These are phyloP conservation scores for Champsocephalus gunnari DNA, from an alignment of 2,797 vertebrate genomes.

Conservation along the genomic window DNA sequence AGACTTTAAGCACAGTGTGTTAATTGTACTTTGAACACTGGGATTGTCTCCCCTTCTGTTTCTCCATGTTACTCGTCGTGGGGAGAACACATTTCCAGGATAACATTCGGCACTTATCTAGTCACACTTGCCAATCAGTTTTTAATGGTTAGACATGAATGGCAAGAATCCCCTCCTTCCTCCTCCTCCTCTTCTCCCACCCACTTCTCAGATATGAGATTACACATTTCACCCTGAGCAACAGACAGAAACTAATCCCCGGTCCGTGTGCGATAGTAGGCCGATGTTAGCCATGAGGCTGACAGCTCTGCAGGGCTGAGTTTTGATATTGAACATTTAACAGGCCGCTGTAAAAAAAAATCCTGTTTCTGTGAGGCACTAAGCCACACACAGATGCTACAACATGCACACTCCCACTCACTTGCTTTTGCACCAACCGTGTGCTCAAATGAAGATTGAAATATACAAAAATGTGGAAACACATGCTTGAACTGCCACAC, in stretches of 20 bases:
- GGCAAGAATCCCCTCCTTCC: conserved; percentile 66
- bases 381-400: conserved; percentile 29
- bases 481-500: conserved; percentile 20
- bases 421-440: conserved; percentile 16
- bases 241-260: conserved; percentile 81
- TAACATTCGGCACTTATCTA: conserved; percentile 74
- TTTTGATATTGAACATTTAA: conserved; percentile 75
- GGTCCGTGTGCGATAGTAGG: conserved; percentile 66
- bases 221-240: conserved; percentile 80
- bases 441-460: conserved; percentile 27
- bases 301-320: conserved; percentile 64
- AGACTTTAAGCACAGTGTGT: conserved; percentile 30
- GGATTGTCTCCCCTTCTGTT: conserved; percentile 45
- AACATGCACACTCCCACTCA: conserved; percentile 5
- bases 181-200: conserved; percentile 43
- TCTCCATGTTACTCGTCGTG: conserved; percentile 36
- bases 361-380: conserved; percentile 37
- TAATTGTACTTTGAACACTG: conserved; percentile 30
- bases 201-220: conserved; percentile 78
- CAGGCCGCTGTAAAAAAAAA: conserved; percentile 64
- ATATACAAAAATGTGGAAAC: conserved; percentile 5
- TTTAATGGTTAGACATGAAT: conserved; percentile 83
- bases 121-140: conserved; percentile 80
- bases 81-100: conserved; percentile 57
- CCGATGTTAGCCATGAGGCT: conserved; percentile 42